Percentiles rank a stretch among this genome's conserved stretches.
These are phyloP conservation scores for Upupa epops DNA, from an alignment of 2,113 vertebrate species.

Conservation along the genomic window DNA sequence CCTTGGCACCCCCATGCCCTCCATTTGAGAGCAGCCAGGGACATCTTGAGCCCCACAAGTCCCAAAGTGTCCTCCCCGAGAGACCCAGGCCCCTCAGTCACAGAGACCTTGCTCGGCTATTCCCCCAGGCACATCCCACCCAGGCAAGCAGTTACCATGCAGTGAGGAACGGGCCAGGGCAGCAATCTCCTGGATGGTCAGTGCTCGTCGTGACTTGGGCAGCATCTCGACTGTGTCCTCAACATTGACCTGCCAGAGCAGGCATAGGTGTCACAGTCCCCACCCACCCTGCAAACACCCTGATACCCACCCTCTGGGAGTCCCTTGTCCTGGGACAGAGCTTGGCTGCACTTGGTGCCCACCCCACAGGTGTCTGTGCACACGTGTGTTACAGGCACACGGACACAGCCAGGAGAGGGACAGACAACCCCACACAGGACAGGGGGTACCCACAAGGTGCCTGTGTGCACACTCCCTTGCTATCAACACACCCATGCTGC, in stretches of 20 bases:
- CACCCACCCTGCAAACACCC: not conserved
- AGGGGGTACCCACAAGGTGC: no score
- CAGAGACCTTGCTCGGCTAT: not conserved
- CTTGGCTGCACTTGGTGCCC: not conserved
- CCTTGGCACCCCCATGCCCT: not conserved
- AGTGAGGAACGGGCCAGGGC: slow-evolving; percentile 95
- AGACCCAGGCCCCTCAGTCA: not conserved
- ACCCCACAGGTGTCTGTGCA: fast-evolving
- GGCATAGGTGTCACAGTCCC: not conserved
- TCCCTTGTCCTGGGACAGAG: fast-evolving
- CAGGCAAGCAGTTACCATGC: slow-evolving; percentile 78
- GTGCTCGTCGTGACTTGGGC: slow-evolving; percentile 95
- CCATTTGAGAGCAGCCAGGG: no score
- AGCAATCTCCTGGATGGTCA: slow-evolving; percentile 98
- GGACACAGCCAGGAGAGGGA: no score
- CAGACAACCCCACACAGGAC: no score
- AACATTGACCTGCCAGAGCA: slow-evolving; percentile 90
- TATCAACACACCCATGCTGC: fast-evolving
- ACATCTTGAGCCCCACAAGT: no score
- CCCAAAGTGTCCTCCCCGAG: not conserved
- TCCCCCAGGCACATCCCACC: fast-evolving
- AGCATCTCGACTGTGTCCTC: slow-evolving; percentile 95
- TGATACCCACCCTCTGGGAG: not conserved
- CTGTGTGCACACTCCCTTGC: fast-evolving
- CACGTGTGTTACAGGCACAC: fast-evolving